Evolutionary conservation across 2,888 invertebrate genomes (phyloP), one percentile per base, ranked within the genome.

Genomic region (Omphaloscelis lunosa): DNA sequence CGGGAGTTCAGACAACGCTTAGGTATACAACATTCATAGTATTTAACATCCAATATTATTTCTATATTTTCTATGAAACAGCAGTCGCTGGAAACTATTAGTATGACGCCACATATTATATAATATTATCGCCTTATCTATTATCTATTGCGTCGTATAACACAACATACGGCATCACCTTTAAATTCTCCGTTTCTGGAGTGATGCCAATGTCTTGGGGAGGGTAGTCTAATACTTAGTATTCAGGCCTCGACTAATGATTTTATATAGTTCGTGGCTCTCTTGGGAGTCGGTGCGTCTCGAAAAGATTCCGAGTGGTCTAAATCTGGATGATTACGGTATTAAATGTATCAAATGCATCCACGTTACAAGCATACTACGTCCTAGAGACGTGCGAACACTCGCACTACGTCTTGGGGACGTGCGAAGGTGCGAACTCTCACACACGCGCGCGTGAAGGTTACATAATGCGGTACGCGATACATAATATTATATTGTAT

Each of bases 341-440:
- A 12, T 45, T 59, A 15, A 77, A 53, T 23, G 39, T 29, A 29
- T 27, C 20, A 58, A 84, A 89, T 90, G 90, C 92, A 90, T 90
- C 89, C 91, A 90, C 86, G 89, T 86, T 77, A 88, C 93, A 91
- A 77, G 77, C 90, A 89, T 85, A 85, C 89, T 71, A 75, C 77
- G 82, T 83, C 67, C 83, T 72, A 81, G 79, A 79, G 75, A 80
- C 84, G 83, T 72, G 73, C 71, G 63, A 58, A 70, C 20, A 68
- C 75, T 34, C 76, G 17, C 77, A 15, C 34, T 39, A 68, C 68
- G 76, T 59, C 79, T 8, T 23, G 61, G 15, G 15, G 53, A 77
- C 80, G 71, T 61, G 58, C 15, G 58, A 66, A 39, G 53, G 72
- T 63, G 80, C 81, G 20, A 9, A 20, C 78, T 17, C 45, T 65